phyloP scores from a whole-genome alignment of 2,797 vertebrate genomes.

The Melanotaenia pygmaea region DNA sequence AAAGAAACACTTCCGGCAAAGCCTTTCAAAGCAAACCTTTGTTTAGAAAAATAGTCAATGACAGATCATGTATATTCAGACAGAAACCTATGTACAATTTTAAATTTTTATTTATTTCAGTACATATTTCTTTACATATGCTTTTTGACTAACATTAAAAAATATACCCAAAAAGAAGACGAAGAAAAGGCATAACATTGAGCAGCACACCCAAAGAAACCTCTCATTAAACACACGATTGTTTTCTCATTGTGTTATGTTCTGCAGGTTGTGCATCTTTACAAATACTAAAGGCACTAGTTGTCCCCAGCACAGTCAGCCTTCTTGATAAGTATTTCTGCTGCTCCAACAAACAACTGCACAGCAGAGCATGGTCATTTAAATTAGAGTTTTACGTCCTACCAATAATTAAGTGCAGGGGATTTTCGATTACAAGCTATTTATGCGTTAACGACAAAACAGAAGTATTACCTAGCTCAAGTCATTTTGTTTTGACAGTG shows the following conservation, averaged over 20 bases:
- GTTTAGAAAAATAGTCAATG: background rate
- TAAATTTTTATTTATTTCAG: background rate
- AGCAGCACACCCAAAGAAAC: background rate
- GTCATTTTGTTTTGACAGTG: constrained; percentile 28
- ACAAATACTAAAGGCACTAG: no score
- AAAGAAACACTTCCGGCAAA: background rate
- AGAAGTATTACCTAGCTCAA: background rate
- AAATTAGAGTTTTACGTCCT: background rate
- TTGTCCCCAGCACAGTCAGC: background rate
- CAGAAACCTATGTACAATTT: no score
- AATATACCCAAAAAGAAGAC: background rate
- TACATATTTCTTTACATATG: background rate
- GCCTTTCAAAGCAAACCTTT: constrained; percentile 64
- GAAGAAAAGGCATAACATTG: background rate
- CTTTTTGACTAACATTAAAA: background rate
- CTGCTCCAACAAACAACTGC: background rate
- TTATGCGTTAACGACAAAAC: background rate
- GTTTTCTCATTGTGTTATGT: background rate
- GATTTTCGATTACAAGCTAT: rapidly evolving
- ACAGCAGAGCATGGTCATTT: background rate
- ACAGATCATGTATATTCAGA: background rate
- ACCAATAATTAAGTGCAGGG: background rate
- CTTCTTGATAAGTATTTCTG: background rate
- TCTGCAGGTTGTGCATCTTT: no score
- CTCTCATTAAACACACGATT: background rate